phyloP scores from a whole-genome alignment of 2,113 vertebrate species.

The Solenodon paradoxus region DNA sequence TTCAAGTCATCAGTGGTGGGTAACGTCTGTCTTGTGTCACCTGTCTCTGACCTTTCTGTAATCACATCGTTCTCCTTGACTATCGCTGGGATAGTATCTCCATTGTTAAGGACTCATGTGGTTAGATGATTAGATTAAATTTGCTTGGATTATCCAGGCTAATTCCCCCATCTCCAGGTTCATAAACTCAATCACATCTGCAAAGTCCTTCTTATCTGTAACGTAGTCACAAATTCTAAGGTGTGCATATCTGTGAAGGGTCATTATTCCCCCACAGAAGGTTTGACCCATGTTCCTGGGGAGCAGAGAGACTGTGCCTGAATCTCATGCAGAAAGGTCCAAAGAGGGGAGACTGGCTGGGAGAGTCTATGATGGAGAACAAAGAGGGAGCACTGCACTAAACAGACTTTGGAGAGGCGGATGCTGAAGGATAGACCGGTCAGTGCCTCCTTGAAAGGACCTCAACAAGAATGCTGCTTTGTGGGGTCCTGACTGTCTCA shows the following conservation, averaged over 20 bases:
- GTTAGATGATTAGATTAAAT: neutral
- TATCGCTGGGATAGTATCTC: neutral
- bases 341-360: neutral
- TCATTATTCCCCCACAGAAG: neutral
- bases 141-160: neutral
- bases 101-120: neutral
- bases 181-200: neutral
- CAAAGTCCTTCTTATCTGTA: neutral
- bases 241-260: rapidly evolving
- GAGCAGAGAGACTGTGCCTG: neutral
- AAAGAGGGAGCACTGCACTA: neutral
- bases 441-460: neutral
- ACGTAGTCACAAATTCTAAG: neutral
- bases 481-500: neutral
- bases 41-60: neutral
- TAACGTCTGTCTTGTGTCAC: neutral
- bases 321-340: neutral
- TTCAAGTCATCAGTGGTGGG: neutral
- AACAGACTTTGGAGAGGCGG: no score
- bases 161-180: neutral
- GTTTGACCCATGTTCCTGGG: neutral
- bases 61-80: neutral
- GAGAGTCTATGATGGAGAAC: neutral
- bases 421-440: neutral
- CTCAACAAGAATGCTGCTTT: neutral